phyloP scores from a whole-genome alignment of 2,113 vertebrate species.

The Callipepla californica region DNA sequence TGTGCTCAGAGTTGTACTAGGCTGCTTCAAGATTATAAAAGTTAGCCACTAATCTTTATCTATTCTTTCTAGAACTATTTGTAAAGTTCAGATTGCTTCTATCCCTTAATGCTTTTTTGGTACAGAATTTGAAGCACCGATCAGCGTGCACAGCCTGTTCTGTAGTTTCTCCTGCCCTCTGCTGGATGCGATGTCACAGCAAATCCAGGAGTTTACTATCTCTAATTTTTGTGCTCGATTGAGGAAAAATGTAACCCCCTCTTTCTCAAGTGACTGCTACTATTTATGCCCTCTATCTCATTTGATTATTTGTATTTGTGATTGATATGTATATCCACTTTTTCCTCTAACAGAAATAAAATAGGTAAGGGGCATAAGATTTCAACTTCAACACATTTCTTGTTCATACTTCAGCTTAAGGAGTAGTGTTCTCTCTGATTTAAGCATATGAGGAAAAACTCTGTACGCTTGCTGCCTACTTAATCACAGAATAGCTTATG shows the following conservation, averaged over 20 bases:
- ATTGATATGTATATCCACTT: accelerated
- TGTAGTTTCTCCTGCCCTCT: constrained; percentile 52
- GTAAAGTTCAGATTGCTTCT: not conserved
- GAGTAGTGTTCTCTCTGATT: not conserved
- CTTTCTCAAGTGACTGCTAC: not conserved
- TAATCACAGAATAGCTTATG: not conserved
- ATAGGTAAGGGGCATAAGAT: not conserved
- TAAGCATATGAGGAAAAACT: not conserved
- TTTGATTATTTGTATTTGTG: not conserved
- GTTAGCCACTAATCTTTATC: not conserved
- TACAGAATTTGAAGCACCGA: not conserved
- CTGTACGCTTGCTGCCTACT: not conserved
- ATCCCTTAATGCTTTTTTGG: not conserved
- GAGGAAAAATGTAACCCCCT: not conserved
- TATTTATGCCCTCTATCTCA: not conserved
- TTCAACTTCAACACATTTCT: not conserved
- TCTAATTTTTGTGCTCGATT: not conserved
- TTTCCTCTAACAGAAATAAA: not conserved
- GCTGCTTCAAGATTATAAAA: not conserved
- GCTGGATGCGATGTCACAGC: not conserved
- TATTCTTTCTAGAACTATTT: not conserved
- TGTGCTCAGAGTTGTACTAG: not conserved
- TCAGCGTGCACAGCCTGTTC: not conserved
- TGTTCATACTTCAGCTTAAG: not conserved
- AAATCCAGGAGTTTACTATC: not conserved